Evolutionary conservation across 2,113 vertebrate genomes (phyloP), one percentile per base, ranked within the genome.

Genomic region (Uropsilus gracilis): DNA sequence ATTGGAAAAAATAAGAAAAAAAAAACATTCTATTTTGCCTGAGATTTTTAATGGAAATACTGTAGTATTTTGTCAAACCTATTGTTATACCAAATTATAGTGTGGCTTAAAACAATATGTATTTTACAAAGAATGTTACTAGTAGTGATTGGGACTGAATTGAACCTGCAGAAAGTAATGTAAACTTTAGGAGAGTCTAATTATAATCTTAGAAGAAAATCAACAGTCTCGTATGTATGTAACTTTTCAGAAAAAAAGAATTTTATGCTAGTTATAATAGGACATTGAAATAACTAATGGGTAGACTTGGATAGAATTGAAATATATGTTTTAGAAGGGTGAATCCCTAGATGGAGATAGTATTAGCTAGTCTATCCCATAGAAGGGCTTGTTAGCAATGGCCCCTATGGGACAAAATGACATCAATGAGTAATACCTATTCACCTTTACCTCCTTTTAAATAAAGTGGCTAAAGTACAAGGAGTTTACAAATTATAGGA

Each of bases 271-370:
- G 12, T 32, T 59, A 63, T 20, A 83, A 64, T 17, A 13, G 16
- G n/a, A 3, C 10, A 57, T 44, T 59, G 34, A 69, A 90, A 64
- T 24, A 78, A 30, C 13, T 61, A 66, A 34, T 22, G 6, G 46
- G 69, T 26, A 37, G 24, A 61, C 53, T 55, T 55, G 22, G 53
- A 59, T 39, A 75, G 4, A 17, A 46, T 73, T 44, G 24, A 3
- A 59, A 32, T 53, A 82, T 76, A 30, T 46, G 26, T 71, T 46
- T 44, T 69, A 61, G 22, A 76, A 30, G 7, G 30, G 6, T 44
- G 22, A 88, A 78, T 94, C 88, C 82, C 72, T 80, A 90, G 73
- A 48, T 16, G 48, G 42, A 95, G 39, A 84, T 77, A 37, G 14
- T 14, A 77, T 55, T 95, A 89, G 16, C 18, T 92, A 53, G 1